Evolutionary conservation across 2,797 vertebrate species (phyloP).

Genomic region (Echiichthys vipera): DNA sequence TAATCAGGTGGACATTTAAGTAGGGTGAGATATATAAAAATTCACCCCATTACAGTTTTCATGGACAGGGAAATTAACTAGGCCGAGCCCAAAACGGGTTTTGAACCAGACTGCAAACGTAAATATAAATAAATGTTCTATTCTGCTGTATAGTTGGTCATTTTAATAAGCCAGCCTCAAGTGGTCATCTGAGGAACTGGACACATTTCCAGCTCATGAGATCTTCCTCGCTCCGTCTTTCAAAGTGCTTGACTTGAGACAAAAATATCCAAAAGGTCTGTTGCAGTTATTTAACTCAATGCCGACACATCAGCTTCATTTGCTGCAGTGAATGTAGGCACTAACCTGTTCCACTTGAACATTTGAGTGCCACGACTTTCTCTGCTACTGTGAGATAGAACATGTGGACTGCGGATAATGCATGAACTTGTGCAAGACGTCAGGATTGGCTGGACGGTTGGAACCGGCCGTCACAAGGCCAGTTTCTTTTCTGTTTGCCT

Average conservation of each 20-base stretch:
- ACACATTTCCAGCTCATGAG: no score
- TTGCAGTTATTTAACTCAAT: neutral
- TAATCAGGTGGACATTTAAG: no score
- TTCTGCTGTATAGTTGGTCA: no score
- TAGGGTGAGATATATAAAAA: no score
- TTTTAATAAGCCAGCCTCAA: no score
- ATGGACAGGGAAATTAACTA: no score
- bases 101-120: no score
- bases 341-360: constrained; percentile 3
- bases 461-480: constrained; percentile 11
- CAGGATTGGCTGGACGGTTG: constrained; percentile 20
- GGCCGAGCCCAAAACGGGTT: no score
- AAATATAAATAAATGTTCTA: no score
- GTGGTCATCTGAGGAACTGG: no score
- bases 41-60: no score
- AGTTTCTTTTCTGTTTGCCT: constrained; percentile 28
- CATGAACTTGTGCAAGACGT: neutral
- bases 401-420: constrained; percentile 14
- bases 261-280: neutral
- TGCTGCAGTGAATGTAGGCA: neutral
- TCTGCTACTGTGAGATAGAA: neutral
- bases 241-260: neutral
- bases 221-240: neutral
- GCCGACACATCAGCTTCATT: neutral
- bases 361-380: neutral